Evolutionary conservation across 2,888 invertebrate species (phyloP), one percentile per base, ranked within the genome.

Genomic region (Mythimna albipuncta): DNA sequence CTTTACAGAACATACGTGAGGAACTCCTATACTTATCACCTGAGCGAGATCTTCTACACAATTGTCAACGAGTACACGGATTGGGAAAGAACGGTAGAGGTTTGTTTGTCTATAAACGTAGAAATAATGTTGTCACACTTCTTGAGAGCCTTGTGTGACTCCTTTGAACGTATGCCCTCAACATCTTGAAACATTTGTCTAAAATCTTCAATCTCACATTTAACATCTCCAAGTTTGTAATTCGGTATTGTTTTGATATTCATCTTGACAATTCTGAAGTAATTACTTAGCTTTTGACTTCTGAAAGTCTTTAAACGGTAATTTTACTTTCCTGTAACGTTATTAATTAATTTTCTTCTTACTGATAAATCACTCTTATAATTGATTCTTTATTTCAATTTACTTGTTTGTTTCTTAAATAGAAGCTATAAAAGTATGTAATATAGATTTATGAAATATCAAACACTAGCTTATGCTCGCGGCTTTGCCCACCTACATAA

Each of bases 1-100:
- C 74, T 67, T 94, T 94, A 63, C 92, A 97, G 99, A 91, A 99
- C 99, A 52, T 98, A 99, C 93, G 99, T 99, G 69, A 97, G 99
- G 77, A 99, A 99, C 94, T 98, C 99, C 50, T 99, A 99, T 95
- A 98, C 98, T 81, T 99, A 98, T 95, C 99, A 99, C 93, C 97
- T 99, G 86, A 99, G 99, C 91, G 99, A 99, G 95, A 99, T 99
- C 89, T 99, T 99, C 96, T 98, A 98, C 93, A 99, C 99, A 84
- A 98, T 99, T 72, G 98, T 99, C 85, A 99, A 99, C 93, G 99
- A 99, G 91, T 99, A 99, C 95, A 99, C 99, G 74, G 99, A 99
- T 94, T 99, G 99, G 99, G 99, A 99, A 93, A 97, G 98, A 93
- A 98, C 98, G 87, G 98, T 98, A 90, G 97, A 96, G 94, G 95